These are phyloP conservation scores for Aphis gossypii DNA, from an alignment of 1,140 invertebrate genomes.

Conservation along the genomic window DNA sequence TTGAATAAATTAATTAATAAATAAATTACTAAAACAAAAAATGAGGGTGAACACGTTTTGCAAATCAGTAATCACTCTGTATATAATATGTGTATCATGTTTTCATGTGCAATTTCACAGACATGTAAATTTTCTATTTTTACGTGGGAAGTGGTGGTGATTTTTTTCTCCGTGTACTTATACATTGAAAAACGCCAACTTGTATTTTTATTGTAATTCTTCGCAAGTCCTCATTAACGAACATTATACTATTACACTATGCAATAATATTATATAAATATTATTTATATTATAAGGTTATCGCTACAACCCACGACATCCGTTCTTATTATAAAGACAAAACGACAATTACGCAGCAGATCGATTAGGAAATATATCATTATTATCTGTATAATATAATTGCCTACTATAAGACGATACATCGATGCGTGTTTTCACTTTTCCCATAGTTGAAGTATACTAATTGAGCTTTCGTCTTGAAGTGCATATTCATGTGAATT, in stretches of 20 bases:
- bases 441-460: too few relatives aligned
- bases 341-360: not conserved
- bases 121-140: not conserved
- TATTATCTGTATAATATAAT: not conserved
- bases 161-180: not conserved
- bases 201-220: conserved; percentile 12
- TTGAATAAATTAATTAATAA: too few relatives aligned
- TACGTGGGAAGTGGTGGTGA: not conserved
- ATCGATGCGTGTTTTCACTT: too few relatives aligned
- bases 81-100: not conserved
- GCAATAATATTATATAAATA: not conserved
- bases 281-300: not conserved
- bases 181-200: not conserved
- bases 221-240: not conserved
- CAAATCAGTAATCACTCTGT: too few relatives aligned
- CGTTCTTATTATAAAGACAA: not conserved
- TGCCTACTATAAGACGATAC: too few relatives aligned
- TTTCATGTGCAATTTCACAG: not conserved
- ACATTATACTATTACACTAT: not conserved
- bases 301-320: not conserved
- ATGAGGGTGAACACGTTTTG: too few relatives aligned
- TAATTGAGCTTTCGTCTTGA: too few relatives aligned
- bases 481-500: too few relatives aligned
- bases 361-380: not conserved
- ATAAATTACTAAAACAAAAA: too few relatives aligned